These are phyloP conservation scores for Nemotelus nigrinus DNA, from an alignment of 2,888 invertebrate genomes.

Conservation along the genomic window DNA sequence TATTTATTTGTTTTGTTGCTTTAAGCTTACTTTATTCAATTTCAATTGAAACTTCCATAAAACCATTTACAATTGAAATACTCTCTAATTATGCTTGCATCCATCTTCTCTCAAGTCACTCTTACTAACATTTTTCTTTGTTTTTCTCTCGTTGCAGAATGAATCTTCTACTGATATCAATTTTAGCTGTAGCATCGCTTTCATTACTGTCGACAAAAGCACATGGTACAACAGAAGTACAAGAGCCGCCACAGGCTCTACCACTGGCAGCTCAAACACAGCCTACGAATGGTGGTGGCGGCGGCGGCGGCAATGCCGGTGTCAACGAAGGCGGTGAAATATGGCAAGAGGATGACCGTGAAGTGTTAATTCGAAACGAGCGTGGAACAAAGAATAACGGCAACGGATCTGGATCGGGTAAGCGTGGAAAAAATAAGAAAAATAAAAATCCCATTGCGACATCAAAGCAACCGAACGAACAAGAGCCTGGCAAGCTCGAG, in stretches of 20 bases:
- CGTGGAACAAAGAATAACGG: slow-evolving; percentile 74
- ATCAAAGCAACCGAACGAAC: slow-evolving; percentile 35
- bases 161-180: slow-evolving; percentile 51
- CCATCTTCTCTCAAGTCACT: neutral
- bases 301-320: neutral
- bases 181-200: slow-evolving; percentile 59
- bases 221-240: slow-evolving; percentile 62
- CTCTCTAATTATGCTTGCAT: too few species aligned
- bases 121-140: neutral
- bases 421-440: slow-evolving; percentile 60
- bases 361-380: slow-evolving; percentile 81
- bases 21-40: too few species aligned
- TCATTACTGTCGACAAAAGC: slow-evolving; percentile 59
- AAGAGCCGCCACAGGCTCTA: slow-evolving; percentile 64
- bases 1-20: too few species aligned
- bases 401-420: slow-evolving; percentile 54
- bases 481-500: slow-evolving; percentile 17
- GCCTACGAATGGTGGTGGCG: slow-evolving; percentile 56
- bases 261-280: slow-evolving; percentile 63
- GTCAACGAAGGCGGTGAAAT: slow-evolving; percentile 69
- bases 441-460: slow-evolving; percentile 38
- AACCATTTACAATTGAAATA: too few species aligned
- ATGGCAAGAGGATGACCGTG: slow-evolving; percentile 82
- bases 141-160: slow-evolving; percentile 39
- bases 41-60: too few species aligned